These are phyloP conservation scores for Coboldia fuscipes DNA, from an alignment of 1,140 invertebrate genomes.

Conservation along the genomic window DNA sequence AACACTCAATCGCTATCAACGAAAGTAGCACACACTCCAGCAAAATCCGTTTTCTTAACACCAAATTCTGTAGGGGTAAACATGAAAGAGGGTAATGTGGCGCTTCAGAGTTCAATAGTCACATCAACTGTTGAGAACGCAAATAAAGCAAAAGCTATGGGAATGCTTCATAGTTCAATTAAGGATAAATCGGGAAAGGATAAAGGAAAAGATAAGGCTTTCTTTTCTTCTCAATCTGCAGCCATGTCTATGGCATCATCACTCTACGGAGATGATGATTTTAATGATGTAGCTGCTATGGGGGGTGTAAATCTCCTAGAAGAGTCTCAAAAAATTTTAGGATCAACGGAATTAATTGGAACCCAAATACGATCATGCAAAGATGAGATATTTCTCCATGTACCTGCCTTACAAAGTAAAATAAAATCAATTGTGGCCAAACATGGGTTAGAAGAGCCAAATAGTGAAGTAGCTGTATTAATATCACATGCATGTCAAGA, in stretches of 20 bases:
- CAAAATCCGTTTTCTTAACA: no score
- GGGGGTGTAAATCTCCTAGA: constrained; percentile 96
- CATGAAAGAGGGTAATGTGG: no score
- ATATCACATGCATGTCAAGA: constrained; percentile 93
- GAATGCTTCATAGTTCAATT: no score
- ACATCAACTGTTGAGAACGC: no score
- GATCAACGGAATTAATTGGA: constrained; percentile 85
- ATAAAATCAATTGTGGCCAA: constrained; percentile 50
- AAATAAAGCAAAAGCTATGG: no score
- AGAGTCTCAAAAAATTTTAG: constrained; percentile 86
- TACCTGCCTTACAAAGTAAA: constrained; percentile 50
- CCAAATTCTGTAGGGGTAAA: no score
- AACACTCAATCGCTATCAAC: no score
- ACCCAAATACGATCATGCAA: constrained; percentile 91
- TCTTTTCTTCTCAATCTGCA: constrained; percentile 18
- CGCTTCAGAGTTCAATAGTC: no score
- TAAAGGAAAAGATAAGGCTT: constrained; percentile 8
- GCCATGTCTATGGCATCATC: constrained; percentile 20
- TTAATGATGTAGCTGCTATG: constrained; percentile 98
- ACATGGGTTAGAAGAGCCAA: constrained; percentile 71
- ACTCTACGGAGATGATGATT: constrained; percentile 70
- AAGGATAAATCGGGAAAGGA: no score
- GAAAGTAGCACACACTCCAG: no score
- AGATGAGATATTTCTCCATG: constrained; percentile 77
- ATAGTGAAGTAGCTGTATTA: constrained; percentile 68